A percentile compares a stretch with the other conserved stretches of the same genome.
Evolutionary conservation across 2,113 vertebrate species (phyloP).

Genomic region (Malurus alboscapulatus): DNA sequence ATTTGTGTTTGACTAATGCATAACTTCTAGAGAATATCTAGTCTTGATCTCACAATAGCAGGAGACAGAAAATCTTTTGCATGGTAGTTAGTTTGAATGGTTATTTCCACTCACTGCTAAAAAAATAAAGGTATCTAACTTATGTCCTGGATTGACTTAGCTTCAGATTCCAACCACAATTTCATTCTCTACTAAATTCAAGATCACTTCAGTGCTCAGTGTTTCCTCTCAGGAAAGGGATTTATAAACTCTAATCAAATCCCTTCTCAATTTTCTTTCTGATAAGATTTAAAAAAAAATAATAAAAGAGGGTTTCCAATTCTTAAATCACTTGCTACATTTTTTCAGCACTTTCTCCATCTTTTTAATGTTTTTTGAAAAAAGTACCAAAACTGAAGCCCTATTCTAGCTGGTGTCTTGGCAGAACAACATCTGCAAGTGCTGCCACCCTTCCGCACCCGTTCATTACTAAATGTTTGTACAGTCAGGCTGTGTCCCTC

Average conservation of each 20-base stretch:
- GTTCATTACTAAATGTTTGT: neutral
- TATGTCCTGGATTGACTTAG: neutral
- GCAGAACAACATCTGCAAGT: neutral
- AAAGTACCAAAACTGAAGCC: neutral
- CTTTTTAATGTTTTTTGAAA: neutral
- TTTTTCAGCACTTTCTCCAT: neutral
- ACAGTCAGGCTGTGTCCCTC: neutral
- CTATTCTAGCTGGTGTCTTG: neutral
- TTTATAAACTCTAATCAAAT: neutral
- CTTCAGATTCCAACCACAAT: neutral
- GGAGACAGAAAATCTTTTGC: constrained; percentile 14
- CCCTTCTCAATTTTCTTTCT: neutral
- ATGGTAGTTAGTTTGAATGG: constrained; percentile 17
- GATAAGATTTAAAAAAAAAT: neutral
- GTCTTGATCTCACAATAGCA: constrained; percentile 32
- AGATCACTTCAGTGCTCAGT: neutral
- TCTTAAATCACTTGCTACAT: neutral
- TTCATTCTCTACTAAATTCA: neutral
- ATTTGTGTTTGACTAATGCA: constrained; percentile 23
- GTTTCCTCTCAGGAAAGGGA: neutral
- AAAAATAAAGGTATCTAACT: neutral
- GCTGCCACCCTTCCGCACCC: neutral
- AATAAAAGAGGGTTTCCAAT: neutral
- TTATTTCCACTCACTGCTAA: neutral
- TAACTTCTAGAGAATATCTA: constrained; percentile 31